Percentiles rank a stretch among this genome's conserved stretches.
These are phyloP conservation scores for Ecdyonurus torrentis DNA, from an alignment of 2,888 invertebrate species.

Conservation along the genomic window DNA sequence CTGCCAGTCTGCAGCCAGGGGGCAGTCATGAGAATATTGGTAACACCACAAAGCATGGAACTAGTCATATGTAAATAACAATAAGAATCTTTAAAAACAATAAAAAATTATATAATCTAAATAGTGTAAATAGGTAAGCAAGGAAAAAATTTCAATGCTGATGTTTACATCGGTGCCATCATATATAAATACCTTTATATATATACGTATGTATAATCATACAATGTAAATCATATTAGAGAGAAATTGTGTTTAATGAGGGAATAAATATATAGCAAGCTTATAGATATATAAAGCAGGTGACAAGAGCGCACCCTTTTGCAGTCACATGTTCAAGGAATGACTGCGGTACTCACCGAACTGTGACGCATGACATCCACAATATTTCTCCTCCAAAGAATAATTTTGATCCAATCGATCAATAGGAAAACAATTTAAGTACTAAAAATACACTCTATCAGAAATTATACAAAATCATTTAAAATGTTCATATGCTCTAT, in stretches of 20 bases:
- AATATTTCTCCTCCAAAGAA: too few species aligned
- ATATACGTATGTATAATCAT: too few species aligned
- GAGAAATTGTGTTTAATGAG: neutral
- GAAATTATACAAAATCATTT: too few species aligned
- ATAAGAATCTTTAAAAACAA: neutral
- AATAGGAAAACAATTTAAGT: too few species aligned
- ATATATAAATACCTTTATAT: neutral
- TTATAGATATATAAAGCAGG: neutral
- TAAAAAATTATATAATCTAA: neutral
- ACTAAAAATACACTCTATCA: too few species aligned
- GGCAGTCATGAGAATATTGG: neutral
- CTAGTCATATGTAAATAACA: neutral
- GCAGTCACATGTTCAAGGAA: neutral
- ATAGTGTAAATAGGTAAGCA: neutral
- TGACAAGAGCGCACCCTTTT: neutral
- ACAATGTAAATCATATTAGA: neutral
- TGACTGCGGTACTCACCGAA: neutral
- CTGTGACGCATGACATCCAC: too few species aligned
- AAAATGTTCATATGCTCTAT: too few species aligned
- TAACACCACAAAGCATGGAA: neutral
- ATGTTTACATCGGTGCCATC: neutral
- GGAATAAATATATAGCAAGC: neutral
- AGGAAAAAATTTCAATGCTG: neutral
- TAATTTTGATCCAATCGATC: too few species aligned
- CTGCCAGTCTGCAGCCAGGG: neutral